Percentiles rank a stretch among this genome's conserved stretches.
These are phyloP conservation scores for Blastobasis lacticolella DNA, from an alignment of 2,888 invertebrate genomes.

Conservation along the genomic window DNA sequence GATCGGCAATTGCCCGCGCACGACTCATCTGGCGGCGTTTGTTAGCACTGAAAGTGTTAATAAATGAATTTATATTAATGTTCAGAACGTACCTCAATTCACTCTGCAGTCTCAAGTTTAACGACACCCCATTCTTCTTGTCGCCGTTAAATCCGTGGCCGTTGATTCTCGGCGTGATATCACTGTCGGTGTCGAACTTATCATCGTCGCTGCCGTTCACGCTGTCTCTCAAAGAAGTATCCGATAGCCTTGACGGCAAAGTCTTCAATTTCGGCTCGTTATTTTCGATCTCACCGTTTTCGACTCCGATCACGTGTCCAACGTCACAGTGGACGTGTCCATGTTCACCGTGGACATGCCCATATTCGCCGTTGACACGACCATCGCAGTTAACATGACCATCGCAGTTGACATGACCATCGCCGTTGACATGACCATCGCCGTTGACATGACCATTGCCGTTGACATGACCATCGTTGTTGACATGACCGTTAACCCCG, in stretches of 20 bases:
- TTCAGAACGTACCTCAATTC: conserved; percentile 53
- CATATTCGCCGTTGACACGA: not conserved
- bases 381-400: not conserved
- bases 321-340: not conserved
- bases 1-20: too few species aligned
- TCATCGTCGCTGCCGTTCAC: conserved; percentile 54
- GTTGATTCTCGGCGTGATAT: conserved; percentile 41
- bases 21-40: too few species aligned
- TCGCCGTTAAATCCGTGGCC: conserved; percentile 34
- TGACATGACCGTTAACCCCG: conserved; percentile 25
- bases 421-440: not conserved
- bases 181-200: conserved; percentile 50
- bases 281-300: conserved; percentile 28
- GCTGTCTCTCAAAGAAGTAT: conserved; percentile 51
- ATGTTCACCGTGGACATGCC: not conserved
- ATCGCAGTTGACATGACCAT: not conserved
- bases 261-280: conserved; percentile 27
- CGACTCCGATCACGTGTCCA: not conserved
- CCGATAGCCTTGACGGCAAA: conserved; percentile 47
- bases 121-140: conserved; percentile 56
- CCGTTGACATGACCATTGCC: not conserved
- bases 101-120: conserved; percentile 59
- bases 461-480: conserved; percentile 23
- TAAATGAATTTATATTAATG: not conserved
- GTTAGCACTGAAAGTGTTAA: not conserved